Evolutionary conservation across 2,888 invertebrate species (phyloP).

Genomic region (Tenthredo distinguenda): DNA sequence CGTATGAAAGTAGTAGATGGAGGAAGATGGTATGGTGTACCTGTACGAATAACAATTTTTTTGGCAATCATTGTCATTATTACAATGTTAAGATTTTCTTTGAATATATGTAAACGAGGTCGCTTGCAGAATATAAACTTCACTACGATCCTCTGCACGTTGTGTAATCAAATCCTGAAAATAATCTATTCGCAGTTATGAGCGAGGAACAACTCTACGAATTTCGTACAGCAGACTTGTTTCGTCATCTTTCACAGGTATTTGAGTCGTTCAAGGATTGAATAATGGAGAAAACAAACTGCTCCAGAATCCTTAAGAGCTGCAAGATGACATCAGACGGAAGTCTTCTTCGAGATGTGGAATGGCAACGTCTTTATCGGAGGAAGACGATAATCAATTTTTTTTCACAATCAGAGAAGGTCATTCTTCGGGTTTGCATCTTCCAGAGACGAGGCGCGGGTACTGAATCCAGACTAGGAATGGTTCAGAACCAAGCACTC

Average conservation of each 20-base stretch:
- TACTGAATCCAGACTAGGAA: too few species aligned
- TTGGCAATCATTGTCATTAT: neutral
- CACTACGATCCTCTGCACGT: neutral
- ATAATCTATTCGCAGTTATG: neutral
- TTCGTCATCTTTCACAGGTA: neutral
- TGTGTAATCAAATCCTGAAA: neutral
- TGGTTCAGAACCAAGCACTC: neutral
- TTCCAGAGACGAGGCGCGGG: neutral
- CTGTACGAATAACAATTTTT: too few species aligned
- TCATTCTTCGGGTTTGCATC: neutral
- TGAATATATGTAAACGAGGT: neutral
- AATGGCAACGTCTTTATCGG: neutral
- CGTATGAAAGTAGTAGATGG: too few species aligned
- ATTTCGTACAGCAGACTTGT: neutral
- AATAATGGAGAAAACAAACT: neutral
- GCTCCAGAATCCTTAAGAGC: neutral
- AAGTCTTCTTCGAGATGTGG: neutral
- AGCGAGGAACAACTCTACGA: neutral
- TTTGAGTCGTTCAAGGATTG: neutral
- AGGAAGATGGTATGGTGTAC: too few species aligned
- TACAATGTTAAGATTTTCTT: neutral
- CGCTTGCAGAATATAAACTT: neutral
- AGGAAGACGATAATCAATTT: neutral
- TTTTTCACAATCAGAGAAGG: neutral
- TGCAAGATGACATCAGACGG: neutral